Conservation (phyloP, 1,140 invertebrate species). For the Zaprionus lachaisei region DNA sequence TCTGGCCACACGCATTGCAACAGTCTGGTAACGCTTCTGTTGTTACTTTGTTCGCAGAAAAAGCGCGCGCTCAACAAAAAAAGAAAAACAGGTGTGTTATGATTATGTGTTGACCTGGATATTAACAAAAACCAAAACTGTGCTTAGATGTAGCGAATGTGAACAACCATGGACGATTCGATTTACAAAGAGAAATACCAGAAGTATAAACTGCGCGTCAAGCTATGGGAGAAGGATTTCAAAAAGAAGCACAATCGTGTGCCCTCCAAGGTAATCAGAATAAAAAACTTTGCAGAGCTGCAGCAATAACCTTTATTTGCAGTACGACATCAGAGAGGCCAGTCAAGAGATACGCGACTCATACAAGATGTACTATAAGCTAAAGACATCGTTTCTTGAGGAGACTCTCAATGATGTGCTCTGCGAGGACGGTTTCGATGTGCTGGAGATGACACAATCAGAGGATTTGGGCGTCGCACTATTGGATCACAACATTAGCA, state of each 20-base stretch:
- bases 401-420: constrained; percentile 87
- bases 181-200: constrained; percentile 80
- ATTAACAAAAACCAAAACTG: not conserved
- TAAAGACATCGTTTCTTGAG: constrained; percentile 90
- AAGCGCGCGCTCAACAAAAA: constrained; percentile 48
- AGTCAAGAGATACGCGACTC: constrained; percentile 89
- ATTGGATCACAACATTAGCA: constrained; percentile 29
- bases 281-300: no score
- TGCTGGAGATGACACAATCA: constrained; percentile 79
- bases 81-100: constrained; percentile 57
- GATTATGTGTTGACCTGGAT: constrained; percentile 17
- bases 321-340: constrained; percentile 92
- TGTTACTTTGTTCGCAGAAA: constrained; percentile 20
- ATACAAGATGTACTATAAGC: constrained; percentile 92
- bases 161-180: constrained; percentile 70
- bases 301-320: not conserved
- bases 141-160: constrained; percentile 37
- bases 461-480: constrained; percentile 60
- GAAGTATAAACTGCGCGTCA: constrained; percentile 90
- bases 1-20: not conserved
- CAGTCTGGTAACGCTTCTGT: constrained; percentile 15
- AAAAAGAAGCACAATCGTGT: constrained; percentile 88
- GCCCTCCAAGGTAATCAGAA: constrained; percentile 88
- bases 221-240: constrained; percentile 92
- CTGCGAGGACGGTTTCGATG: constrained; percentile 82